A percentile compares a stretch with the other conserved stretches of the same genome.
phyloP scores from a whole-genome alignment of 2,113 vertebrate genomes.

The Lipotes vexillifer region DNA sequence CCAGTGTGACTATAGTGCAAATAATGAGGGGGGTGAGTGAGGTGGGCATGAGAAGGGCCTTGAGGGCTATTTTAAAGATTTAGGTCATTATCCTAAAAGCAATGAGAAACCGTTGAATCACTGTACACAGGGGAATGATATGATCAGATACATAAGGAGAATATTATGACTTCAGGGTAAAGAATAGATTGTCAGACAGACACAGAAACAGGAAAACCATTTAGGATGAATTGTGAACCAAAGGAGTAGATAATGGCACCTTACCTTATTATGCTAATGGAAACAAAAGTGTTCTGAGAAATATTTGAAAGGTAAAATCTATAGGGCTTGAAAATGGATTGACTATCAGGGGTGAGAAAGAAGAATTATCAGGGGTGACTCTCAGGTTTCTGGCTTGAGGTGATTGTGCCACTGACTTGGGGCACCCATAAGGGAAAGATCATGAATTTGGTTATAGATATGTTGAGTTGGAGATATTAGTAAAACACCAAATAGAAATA shows the following conservation, averaged over 20 bases:
- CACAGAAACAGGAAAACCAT: not conserved
- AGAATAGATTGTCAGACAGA: not conserved
- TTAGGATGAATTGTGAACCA: not conserved
- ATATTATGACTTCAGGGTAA: not conserved
- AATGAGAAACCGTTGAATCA: not conserved
- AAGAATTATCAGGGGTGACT: not conserved
- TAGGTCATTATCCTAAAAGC: not conserved
- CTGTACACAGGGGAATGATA: not conserved
- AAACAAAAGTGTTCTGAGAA: not conserved
- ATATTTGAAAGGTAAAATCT: not conserved
- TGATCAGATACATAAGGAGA: not conserved
- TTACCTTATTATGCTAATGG: not conserved
- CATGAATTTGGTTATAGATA: not conserved
- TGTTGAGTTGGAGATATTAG: not conserved
- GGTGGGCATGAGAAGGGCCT: not conserved
- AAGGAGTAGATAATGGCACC: not conserved
- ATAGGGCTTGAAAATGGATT: not conserved
- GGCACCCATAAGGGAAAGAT: not conserved
- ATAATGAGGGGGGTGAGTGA: not conserved
- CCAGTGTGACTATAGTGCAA: not conserved
- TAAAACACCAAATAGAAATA: not conserved
- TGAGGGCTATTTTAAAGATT: not conserved
- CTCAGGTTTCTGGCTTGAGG: not conserved
- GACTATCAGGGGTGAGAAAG: not conserved
- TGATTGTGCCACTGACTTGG: not conserved